Percentiles rank a stretch among this genome's conserved stretches.
phyloP scores from a whole-genome alignment of 2,797 vertebrate species.

The Sebastes goodei region DNA sequence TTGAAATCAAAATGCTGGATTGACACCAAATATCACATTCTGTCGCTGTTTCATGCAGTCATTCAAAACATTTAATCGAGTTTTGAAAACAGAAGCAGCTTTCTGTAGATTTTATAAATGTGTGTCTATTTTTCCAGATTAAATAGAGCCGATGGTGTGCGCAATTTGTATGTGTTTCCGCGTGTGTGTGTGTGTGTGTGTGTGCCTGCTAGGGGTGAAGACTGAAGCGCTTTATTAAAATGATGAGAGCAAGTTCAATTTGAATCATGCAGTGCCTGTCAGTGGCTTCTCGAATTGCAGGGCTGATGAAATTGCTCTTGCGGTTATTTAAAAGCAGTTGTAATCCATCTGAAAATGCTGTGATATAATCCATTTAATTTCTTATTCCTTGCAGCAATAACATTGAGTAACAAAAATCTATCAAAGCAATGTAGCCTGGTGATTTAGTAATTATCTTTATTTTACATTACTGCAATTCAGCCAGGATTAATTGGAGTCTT shows the following conservation, averaged over 20 bases:
- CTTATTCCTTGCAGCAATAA: conserved; percentile 84
- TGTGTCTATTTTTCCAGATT: conserved; percentile 45
- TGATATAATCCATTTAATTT: conserved; percentile 88
- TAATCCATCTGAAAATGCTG: conserved; percentile 88
- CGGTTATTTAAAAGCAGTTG: conserved; percentile 90
- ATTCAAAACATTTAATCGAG: conserved; percentile 57
- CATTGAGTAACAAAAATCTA: conserved; percentile 84
- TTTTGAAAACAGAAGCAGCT: conserved; percentile 48
- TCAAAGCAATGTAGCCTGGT: conserved; percentile 84
- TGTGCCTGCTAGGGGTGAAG: conserved; percentile 74
- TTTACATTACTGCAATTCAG: conserved; percentile 84
- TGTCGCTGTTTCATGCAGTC: conserved; percentile 47
- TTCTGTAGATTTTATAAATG: conserved; percentile 52
- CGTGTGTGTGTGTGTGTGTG: conserved; percentile 12
- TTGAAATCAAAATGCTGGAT: conserved; percentile 46
- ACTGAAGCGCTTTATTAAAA: conserved; percentile 84
- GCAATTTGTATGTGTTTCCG: conserved; percentile 51
- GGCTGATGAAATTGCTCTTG: conserved; percentile 87
- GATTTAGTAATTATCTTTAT: conserved; percentile 89
- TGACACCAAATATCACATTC: conserved; percentile 51
- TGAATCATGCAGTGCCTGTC: conserved; percentile 85
- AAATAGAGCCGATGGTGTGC: conserved; percentile 45
- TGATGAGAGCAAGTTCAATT: conserved; percentile 84
- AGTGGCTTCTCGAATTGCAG: conserved; percentile 82
- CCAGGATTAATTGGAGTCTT: conserved; percentile 85